phyloP scores from a whole-genome alignment of 2,888 invertebrate genomes.

The Caenorhabditis becei region DNA sequence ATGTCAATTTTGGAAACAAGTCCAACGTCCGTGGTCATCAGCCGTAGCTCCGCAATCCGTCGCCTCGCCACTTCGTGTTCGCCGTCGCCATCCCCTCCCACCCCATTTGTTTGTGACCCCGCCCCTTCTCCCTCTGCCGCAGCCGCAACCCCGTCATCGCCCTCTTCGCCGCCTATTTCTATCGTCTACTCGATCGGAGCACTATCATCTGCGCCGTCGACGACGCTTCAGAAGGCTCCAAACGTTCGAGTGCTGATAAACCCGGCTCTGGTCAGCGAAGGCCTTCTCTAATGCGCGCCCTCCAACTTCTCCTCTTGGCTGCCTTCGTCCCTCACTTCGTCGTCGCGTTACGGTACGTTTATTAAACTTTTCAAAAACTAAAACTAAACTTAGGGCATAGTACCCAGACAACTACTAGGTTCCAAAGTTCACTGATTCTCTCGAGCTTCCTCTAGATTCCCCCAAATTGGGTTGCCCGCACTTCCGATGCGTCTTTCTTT shows the following conservation, averaged over 20 bases:
- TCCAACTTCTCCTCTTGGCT: background rate
- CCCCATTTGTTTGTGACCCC: conserved; percentile 50
- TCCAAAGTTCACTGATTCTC: too few species aligned
- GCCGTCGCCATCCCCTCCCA: conserved; percentile 13
- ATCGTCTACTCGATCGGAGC: conserved; percentile 45
- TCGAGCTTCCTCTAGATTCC: too few species aligned
- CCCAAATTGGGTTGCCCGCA: background rate
- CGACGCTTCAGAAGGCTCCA: conserved; percentile 10
- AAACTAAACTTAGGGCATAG: too few species aligned
- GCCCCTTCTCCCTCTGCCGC: conserved; percentile 20
- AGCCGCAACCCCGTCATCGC: conserved; percentile 7
- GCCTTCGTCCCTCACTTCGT: background rate
- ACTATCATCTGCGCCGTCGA: conserved; percentile 34
- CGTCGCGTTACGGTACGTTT: conserved; percentile 32
- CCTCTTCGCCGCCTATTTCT: conserved; percentile 25
- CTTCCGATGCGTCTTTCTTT: background rate
- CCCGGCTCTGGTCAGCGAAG: conserved; percentile 53
- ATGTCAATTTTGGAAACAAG: conserved; percentile 38
- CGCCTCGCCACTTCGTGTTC: conserved; percentile 42
- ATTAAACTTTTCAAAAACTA: background rate
- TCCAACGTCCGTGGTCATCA: conserved; percentile 39
- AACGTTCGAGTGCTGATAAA: conserved; percentile 32
- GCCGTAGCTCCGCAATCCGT: conserved; percentile 50
- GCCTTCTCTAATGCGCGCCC: conserved; percentile 32
- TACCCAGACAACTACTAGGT: too few species aligned